A percentile compares a stretch with the other conserved stretches of the same genome.
Conservation (phyloP, 2,797 vertebrate species). For the Denticeps clupeoides region DNA sequence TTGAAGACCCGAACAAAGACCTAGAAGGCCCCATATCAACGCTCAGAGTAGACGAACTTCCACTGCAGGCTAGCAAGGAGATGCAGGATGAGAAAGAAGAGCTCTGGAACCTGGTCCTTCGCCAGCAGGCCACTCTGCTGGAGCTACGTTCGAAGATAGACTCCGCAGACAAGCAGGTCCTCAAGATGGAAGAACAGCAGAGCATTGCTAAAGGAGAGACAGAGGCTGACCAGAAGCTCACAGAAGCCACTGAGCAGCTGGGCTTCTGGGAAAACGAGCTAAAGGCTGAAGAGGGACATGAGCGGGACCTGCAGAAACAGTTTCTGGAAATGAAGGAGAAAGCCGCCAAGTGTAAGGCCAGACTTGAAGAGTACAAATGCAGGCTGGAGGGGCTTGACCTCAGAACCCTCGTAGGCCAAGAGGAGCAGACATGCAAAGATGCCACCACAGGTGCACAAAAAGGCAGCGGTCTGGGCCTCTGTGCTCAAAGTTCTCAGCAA, state of each 20-base stretch:
- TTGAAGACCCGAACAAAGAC: constrained; percentile 25
- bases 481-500: too few species aligned
- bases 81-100: constrained; percentile 29
- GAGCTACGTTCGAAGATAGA: constrained; percentile 42
- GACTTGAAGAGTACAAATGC: constrained; percentile 48
- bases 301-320: constrained; percentile 52
- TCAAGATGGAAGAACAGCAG: constrained; percentile 41
- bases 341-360: constrained; percentile 47
- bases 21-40: not conserved
- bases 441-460: not conserved
- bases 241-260: constrained; percentile 43
- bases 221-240: constrained; percentile 9
- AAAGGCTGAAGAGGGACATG: constrained; percentile 51
- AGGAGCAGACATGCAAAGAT: not conserved
- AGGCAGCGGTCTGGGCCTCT: too few species aligned
- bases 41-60: not conserved
- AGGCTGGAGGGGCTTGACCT: constrained; percentile 36
- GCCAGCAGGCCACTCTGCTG: constrained; percentile 43
- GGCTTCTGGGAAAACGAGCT: constrained; percentile 63
- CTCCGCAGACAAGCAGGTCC: constrained; percentile 37
- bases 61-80: not conserved
- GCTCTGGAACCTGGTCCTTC: constrained; percentile 38
- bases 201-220: not conserved
- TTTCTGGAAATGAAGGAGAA: constrained; percentile 54
- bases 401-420: not conserved